Base-by-base conservation (phyloP, 2,113 vertebrate genomes). In the Lontra canadensis region DNA sequence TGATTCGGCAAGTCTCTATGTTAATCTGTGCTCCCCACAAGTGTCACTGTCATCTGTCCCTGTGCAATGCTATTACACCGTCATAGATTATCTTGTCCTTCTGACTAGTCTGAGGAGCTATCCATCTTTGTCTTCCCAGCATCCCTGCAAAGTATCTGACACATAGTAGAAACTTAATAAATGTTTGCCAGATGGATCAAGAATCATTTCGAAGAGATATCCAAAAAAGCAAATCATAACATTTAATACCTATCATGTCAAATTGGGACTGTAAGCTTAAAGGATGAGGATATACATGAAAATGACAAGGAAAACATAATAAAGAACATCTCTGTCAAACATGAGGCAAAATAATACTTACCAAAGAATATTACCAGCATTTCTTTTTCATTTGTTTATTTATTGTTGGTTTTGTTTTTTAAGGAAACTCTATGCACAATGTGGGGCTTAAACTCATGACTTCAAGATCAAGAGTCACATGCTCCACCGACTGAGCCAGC, bases 261-360 rank as follows among this genome's bases (percentile, higher is more conserved):
- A 93, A 90, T 90, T 59, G 90, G 31, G 55, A 91, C 39, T 52
- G 12, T n/a, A 71, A 67, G 61, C 44, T 71, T 76, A 76, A 86
- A 36, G n/a, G 23, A 25, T 61, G 89, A 73, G 10, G 42, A 57
- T 81, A 90, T 44, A 31, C 47, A 57, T 71, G 71, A 90, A 96
- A 94, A 76, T 65, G 31, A 49, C 85, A 85, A 84, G 55, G 79
- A 61, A 63, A 88, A 69, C n/a, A 83, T 92, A 34, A 82, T 57
- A 76, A 95, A 71, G 25, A 94, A 71, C 36, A 89, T 26, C 26
- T 57, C 84, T 94, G 94, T 95, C 76, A 94, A 96, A 94, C 31
- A 78, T 8, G 55, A 92, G 42, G 49, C 29, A 97, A 89, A 94
- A 86, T 63, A 82, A 47, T 81, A 76, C 49, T 36, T 52, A 91